phyloP scores from a whole-genome alignment of 1,140 invertebrate species.

The Centruroides sculpturatus region DNA sequence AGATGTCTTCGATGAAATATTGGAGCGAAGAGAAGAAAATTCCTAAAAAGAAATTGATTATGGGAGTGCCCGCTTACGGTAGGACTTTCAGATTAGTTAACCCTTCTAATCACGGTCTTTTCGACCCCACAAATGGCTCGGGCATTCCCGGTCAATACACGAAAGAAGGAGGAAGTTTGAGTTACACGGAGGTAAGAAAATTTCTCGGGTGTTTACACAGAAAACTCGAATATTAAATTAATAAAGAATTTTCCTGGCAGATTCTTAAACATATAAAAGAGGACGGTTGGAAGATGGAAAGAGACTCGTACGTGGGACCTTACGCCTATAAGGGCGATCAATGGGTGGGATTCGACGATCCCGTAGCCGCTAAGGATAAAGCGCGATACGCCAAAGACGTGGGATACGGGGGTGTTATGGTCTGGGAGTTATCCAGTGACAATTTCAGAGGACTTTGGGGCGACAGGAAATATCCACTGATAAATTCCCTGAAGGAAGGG shows the following conservation, averaged over 20 bases:
- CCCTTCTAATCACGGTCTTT: conserved; percentile 54
- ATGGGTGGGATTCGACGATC: conserved; percentile 77
- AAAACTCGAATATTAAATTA: no score
- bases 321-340: conserved; percentile 60
- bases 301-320: conserved; percentile 44
- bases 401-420: conserved; percentile 81
- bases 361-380: conserved; percentile 63
- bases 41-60: conserved; percentile 55
- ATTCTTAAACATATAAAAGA: conserved; percentile 63
- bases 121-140: conserved; percentile 70
- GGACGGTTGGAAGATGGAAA: conserved; percentile 60
- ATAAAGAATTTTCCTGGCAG: conserved; percentile 36
- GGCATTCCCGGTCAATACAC: conserved; percentile 78
- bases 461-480: conserved; percentile 70
- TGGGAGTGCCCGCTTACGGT: conserved; percentile 90
- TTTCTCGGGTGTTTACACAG: no score
- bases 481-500: conserved; percentile 64
- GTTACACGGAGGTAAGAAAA: conserved; percentile 67
- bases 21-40: no score
- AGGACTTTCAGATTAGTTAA: conserved; percentile 76
- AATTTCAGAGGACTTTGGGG: conserved; percentile 78
- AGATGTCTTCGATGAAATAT: no score
- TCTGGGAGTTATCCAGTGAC: conserved; percentile 92
- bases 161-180: conserved; percentile 77
- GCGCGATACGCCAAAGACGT: conserved; percentile 79